These are phyloP conservation scores for Corvus hawaiiensis DNA, from an alignment of 2,113 vertebrate genomes.

Conservation along the genomic window DNA sequence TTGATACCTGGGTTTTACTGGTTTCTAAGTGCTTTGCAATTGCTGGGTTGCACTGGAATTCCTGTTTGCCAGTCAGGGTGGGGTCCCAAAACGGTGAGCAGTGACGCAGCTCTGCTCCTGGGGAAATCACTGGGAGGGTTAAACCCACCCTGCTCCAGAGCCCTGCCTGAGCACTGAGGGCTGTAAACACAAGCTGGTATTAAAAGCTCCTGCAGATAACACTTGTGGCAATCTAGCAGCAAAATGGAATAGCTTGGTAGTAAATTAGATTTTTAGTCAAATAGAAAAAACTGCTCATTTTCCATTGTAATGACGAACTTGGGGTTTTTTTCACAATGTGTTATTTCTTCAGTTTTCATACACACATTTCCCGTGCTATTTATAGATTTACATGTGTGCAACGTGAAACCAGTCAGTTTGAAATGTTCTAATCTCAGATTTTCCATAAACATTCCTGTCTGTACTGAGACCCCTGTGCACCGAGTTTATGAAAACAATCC, in stretches of 20 bases:
- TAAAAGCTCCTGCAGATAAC: background rate
- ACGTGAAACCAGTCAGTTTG: slow-evolving; percentile 9
- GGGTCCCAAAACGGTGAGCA: rapidly evolving
- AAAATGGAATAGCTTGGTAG: background rate
- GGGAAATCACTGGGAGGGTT: background rate
- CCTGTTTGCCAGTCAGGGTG: background rate
- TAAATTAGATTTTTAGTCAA: background rate
- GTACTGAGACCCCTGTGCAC: background rate
- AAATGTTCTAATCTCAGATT: slow-evolving; percentile 43
- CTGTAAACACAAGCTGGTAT: background rate
- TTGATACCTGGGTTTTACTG: background rate
- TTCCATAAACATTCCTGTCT: slow-evolving; percentile 53
- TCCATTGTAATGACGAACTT: background rate
- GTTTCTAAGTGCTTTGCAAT: background rate
- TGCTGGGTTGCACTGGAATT: background rate
- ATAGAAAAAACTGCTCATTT: background rate
- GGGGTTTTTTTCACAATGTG: background rate
- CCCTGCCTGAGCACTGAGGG: background rate
- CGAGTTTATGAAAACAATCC: background rate
- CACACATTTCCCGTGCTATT: background rate
- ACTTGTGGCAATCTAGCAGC: background rate
- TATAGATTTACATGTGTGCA: slow-evolving; percentile 7
- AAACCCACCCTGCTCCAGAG: background rate
- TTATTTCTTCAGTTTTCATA: background rate
- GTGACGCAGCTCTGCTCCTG: background rate